Percentiles rank a stretch among this genome's conserved stretches.
Evolutionary conservation across 2,888 invertebrate genomes (phyloP).

Genomic region (Hydraecia micacea): DNA sequence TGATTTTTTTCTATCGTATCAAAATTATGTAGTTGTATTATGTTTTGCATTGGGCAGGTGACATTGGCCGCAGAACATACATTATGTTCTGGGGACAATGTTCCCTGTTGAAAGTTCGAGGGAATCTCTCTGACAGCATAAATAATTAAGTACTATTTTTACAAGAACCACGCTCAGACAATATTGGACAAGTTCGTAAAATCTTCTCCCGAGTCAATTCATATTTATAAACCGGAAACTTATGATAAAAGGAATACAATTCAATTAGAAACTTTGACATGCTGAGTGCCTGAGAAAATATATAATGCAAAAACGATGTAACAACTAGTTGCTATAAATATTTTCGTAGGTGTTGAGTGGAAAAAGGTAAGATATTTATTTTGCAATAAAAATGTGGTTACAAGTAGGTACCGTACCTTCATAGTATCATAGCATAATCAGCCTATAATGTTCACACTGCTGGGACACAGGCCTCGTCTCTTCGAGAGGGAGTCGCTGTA

Average conservation of each 20-base stretch:
- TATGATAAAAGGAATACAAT: background rate
- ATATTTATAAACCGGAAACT: background rate
- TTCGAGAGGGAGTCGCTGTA: too few relatives aligned
- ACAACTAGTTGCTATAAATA: background rate
- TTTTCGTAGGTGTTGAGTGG: background rate
- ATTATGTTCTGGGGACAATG: too few relatives aligned
- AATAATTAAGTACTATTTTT: background rate
- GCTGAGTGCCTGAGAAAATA: background rate
- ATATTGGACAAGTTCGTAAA: background rate
- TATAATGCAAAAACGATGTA: background rate
- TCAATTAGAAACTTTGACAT: background rate
- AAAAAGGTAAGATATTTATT: background rate
- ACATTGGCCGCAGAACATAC: too few relatives aligned
- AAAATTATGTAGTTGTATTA: too few relatives aligned
- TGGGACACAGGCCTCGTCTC: too few relatives aligned
- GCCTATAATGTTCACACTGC: too few relatives aligned
- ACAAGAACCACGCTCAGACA: background rate
- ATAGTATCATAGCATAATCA: too few relatives aligned
- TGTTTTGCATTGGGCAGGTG: too few relatives aligned
- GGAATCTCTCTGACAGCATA: background rate
- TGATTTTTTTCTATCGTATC: too few relatives aligned
- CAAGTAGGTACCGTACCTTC: too few relatives aligned
- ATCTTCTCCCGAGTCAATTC: background rate
- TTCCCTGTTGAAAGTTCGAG: too few relatives aligned
- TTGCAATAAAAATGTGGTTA: too few relatives aligned